A percentile compares a stretch with the other conserved stretches of the same genome.
Conservation (phyloP, 1,140 invertebrate species). For the Drosophila littoralis region DNA sequence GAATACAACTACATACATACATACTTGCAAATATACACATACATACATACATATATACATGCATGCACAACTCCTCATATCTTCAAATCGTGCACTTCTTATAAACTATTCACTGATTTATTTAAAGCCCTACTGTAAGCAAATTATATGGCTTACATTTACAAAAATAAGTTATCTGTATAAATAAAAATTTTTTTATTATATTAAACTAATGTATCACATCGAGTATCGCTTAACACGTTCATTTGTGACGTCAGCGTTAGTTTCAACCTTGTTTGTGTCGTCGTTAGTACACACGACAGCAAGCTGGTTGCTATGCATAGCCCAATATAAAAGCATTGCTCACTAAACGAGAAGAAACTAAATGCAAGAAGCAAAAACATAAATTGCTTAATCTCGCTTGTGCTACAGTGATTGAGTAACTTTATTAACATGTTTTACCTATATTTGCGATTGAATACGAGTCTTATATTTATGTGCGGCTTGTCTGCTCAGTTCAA, state of each 20-base stretch:
- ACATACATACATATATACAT: too few species aligned
- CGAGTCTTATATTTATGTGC: background rate
- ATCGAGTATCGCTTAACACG: background rate
- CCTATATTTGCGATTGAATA: slow-evolving; percentile 1
- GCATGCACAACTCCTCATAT: too few species aligned
- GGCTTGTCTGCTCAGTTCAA: background rate
- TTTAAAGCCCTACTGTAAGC: too few species aligned
- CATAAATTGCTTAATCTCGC: background rate
- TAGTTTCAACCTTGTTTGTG: slow-evolving; percentile 22
- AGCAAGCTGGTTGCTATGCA: slow-evolving; percentile 29
- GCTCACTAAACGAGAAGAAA: background rate
- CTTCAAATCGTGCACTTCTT: too few species aligned
- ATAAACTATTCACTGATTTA: too few species aligned
- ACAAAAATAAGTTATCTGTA: too few species aligned
- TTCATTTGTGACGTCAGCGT: slow-evolving; percentile 9
- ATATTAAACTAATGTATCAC: background rate
- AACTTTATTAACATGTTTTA: background rate
- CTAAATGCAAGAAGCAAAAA: background rate
- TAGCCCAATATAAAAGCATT: background rate
- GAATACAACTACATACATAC: too few species aligned
- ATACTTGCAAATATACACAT: too few species aligned
- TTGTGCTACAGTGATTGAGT: background rate
- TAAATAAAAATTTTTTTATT: background rate
- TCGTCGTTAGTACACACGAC: background rate
- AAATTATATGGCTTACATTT: too few species aligned